Evolutionary conservation across 2,797 vertebrate species (phyloP).

Genomic region (Gymnoscopelus braueri): DNA sequence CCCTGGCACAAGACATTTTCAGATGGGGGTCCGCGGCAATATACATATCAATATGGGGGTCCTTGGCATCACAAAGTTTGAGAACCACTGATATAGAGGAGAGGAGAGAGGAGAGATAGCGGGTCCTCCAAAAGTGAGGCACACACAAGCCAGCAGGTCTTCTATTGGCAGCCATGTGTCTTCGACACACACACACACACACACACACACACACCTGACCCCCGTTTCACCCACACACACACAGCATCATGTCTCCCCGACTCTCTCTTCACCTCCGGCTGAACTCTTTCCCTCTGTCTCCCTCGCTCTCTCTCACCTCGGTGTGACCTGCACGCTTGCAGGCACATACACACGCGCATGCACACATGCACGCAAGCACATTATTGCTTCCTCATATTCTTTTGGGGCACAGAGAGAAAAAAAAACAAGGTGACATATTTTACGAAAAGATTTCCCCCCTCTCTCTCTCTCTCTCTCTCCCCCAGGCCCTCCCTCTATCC

Average conservation of each 20-base stretch:
- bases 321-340: conserved; percentile 87
- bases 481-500: conserved; percentile 9
- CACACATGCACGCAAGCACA: conserved; percentile 25
- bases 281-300: conserved; percentile 78
- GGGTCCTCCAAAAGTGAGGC: conserved; percentile 39
- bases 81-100: too few species aligned
- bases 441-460: conserved; percentile 42
- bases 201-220: conserved; percentile 65
- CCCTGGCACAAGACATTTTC: too few species aligned
- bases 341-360: conserved; percentile 66
- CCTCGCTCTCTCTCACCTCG: conserved; percentile 90
- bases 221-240: conserved; percentile 54
- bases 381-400: conserved; percentile 76
- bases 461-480: background rate
- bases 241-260: conserved; percentile 56
- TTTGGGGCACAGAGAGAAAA: conserved; percentile 36
- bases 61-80: too few species aligned
- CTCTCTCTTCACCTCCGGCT: conserved; percentile 71
- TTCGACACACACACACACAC: conserved; percentile 43
- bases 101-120: background rate
- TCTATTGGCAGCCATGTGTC: conserved; percentile 22
- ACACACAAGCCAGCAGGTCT: conserved; percentile 56
- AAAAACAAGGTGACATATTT: conserved; percentile 59
- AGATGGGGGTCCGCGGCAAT: too few species aligned
- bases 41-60: too few species aligned